Evolutionary conservation across 2,797 vertebrate genomes (phyloP), one percentile per base, ranked within the genome.

Genomic region (Hephaestus fuliginosus): DNA sequence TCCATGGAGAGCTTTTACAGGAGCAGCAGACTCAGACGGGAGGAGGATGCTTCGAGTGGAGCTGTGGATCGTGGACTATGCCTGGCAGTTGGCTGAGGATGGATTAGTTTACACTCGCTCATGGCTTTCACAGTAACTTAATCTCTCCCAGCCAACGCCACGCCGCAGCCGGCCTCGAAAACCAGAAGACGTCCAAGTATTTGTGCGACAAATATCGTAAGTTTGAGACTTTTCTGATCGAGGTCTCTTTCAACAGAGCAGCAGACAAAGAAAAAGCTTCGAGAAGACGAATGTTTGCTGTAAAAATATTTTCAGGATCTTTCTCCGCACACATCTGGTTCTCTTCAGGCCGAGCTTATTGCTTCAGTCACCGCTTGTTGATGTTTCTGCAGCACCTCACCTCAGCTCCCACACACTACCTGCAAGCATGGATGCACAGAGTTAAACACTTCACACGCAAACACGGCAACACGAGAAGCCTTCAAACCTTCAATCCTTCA

Each of bases 81-180:
- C 78, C 57, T 12, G 89, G 91, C 90, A 91, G 87, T 60, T 88
- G 91, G 90, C 70, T 83, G 88, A 90, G 84, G 88, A 76, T 63
- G 88, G 94, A 93, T 95, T 91, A 71, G 86, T 95, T 95, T 95
- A 93, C 94, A 93, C 94, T 56, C 86, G 86, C 93, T 95, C 94
- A 95, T 95, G 94, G 90, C 85, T 95, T 94, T 95, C 87, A 91
- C 84, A 46, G 94, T 93, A 94, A 95, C 91, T 76, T 33, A 80
- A 94, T 92, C 89, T 83, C 49, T 65, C 36, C 58, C 76, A 14
- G 65, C 53, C 74, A 70, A n/a, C 66, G 15, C 43, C 56, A n/a
- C 68, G 48, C 73, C 33, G 77, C 7, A 22, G 28, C 25, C 5
- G 48, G 60, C 67, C 63, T 69, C 46, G 53, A 12, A 46, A 55